Evolutionary conservation across 2,888 invertebrate species (phyloP).

Genomic region (Eumacrocentrus americanus): DNA sequence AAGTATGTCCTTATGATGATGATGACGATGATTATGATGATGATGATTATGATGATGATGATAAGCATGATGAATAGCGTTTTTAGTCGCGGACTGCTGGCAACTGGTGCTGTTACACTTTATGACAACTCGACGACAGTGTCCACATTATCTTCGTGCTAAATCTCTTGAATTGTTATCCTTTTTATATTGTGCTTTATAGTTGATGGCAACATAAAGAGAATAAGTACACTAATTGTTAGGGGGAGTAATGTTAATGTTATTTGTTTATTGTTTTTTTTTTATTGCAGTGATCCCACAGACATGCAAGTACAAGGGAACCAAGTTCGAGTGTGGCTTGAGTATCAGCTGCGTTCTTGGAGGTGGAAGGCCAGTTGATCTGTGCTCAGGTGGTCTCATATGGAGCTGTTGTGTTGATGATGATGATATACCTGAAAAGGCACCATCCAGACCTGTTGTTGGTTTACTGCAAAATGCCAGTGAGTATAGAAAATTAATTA

Average conservation of each 20-base stretch:
- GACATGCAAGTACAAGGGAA: constrained; percentile 84
- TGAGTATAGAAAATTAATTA: no score
- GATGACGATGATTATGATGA: background rate
- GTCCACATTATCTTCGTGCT: constrained; percentile 22
- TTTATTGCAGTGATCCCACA: constrained; percentile 83
- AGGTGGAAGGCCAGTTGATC: constrained; percentile 85
- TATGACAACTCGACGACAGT: constrained; percentile 23
- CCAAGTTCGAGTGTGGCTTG: constrained; percentile 86
- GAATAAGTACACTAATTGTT: background rate
- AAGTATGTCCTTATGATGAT: constrained; percentile 65
- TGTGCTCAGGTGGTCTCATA: constrained; percentile 92
- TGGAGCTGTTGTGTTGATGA: constrained; percentile 94
- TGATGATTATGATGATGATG: constrained; percentile 10
- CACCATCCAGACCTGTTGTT: constrained; percentile 51
- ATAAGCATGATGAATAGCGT: background rate
- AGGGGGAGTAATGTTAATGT: no score
- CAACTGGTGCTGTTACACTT: constrained; percentile 23
- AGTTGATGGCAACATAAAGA: background rate
- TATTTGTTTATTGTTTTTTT: constrained; percentile 2
- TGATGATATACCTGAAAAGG: constrained; percentile 61
- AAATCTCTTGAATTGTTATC: constrained; percentile 15
- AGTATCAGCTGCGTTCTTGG: constrained; percentile 90
- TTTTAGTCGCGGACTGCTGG: constrained; percentile 12
- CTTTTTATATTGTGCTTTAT: constrained; percentile 30
- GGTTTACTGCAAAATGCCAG: constrained; percentile 82